These are phyloP conservation scores for Scortum barcoo DNA, from an alignment of 2,113 vertebrate species.

Conservation along the genomic window DNA sequence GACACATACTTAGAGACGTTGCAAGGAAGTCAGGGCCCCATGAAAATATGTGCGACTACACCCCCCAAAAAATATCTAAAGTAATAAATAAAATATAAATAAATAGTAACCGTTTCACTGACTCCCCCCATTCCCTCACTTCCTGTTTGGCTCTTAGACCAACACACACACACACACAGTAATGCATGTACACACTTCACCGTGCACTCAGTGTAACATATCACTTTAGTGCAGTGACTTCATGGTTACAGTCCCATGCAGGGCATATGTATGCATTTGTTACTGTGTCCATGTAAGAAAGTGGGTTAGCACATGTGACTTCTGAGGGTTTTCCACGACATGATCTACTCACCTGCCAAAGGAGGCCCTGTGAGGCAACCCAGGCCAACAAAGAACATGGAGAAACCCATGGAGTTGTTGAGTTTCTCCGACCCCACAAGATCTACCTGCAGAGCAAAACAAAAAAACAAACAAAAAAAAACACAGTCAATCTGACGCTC, in stretches of 20 bases:
- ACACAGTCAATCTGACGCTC: not conserved
- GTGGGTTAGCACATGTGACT: constrained; percentile 25
- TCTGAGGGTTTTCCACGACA: constrained; percentile 37
- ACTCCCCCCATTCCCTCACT: no score
- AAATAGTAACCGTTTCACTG: not conserved
- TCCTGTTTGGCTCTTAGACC: not conserved
- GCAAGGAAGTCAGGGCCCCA: constrained; percentile 45
- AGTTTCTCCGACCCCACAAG: constrained; percentile 86
- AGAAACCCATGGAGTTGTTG: constrained; percentile 91
- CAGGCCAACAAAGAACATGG: constrained; percentile 91
- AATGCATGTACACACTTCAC: constrained; percentile 6
- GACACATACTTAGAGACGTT: constrained; percentile 20
- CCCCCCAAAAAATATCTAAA: constrained; percentile 26
- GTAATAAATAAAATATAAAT: no score
- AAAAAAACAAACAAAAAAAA: no score
- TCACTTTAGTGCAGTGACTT: constrained; percentile 8
- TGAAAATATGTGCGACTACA: constrained; percentile 33
- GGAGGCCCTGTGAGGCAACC: constrained; percentile 91
- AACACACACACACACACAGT: not conserved
- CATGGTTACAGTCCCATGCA: constrained; percentile 14
- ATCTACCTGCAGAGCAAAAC: constrained; percentile 87
- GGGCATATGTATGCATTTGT: constrained; percentile 24
- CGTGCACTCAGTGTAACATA: not conserved
- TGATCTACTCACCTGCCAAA: constrained; percentile 88
- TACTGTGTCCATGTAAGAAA: constrained; percentile 46